Conservation (phyloP, 2,888 invertebrate genomes). For the Lithophane socia region DNA sequence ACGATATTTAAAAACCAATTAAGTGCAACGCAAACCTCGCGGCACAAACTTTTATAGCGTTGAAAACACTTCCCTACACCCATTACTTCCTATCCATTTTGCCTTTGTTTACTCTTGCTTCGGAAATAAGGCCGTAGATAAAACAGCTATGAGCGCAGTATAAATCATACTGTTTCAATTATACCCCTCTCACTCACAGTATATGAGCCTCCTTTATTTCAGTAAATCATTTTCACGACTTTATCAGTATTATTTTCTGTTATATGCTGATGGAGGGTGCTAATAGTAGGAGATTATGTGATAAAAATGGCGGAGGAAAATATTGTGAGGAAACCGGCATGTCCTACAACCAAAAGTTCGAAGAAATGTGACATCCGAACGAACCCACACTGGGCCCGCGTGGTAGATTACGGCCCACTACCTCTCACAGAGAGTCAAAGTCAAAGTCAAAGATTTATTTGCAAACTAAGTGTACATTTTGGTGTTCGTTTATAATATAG, state of each 20-base stretch:
- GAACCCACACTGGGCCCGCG: no score
- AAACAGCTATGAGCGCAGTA: constrained; percentile 67
- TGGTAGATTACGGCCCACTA: background rate
- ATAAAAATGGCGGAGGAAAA: constrained; percentile 18
- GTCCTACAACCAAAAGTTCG: background rate
- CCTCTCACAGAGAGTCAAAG: background rate
- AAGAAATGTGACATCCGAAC: background rate
- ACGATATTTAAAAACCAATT: constrained; percentile 56
- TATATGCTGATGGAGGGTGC: constrained; percentile 53
- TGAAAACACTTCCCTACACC: constrained; percentile 46
- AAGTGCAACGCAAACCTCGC: constrained; percentile 38
- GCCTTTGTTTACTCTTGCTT: constrained; percentile 64
- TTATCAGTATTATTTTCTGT: constrained; percentile 61
- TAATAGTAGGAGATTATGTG: constrained; percentile 41
- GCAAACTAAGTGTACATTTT: no score
- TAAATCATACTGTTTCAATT: constrained; percentile 86
- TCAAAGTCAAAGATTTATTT: no score
- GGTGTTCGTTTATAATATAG: no score
- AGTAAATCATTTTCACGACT: constrained; percentile 65
- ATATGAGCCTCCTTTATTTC: constrained; percentile 60
- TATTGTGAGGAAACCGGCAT: background rate
- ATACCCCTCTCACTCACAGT: constrained; percentile 76
- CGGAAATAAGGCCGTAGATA: constrained; percentile 63
- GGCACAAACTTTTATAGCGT: constrained; percentile 40
- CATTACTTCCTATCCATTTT: constrained; percentile 57